Base-by-base conservation (phyloP, 2,888 invertebrate genomes). In the Sinopyrophorus schimmeli region DNA sequence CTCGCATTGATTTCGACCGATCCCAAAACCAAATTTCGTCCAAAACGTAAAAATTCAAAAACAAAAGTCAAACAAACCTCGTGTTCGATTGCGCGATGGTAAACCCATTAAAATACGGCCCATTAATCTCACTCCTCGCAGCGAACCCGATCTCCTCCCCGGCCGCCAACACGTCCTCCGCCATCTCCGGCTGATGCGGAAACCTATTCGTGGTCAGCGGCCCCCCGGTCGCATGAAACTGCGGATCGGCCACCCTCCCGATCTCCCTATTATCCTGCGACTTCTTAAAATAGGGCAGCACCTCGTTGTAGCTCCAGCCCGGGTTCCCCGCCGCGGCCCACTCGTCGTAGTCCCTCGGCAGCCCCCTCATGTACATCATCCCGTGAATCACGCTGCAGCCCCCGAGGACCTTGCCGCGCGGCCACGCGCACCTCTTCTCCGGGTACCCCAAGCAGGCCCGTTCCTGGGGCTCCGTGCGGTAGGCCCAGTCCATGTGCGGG, bases 341-440 rank as follows among this genome's bases (percentile, higher is more conserved):
- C 4, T 80, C 77, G 64, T 89, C 83, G 71, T 85, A 90, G 72
- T 90, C 90, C 1, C 76, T 78, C 0, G 84, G 78, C 58, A 85
- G 83, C 0, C 90, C 90, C 12, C 90, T 77, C 70, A 86, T 83
- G 69, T 90, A 90, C 82, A 87, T 88, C 90, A 91, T 91, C 1
- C 89, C 89, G 65, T 91, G 88, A 40, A 86, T 80, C 0, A 83
- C 84, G 30, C 82, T 80, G 57, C 80, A 80, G 0, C 89, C 90
- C 3, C 89, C 90, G 62, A 78, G 67, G 3, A 74, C 83, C 67
- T 86, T 88, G 1, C 83, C 89, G 41, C 87, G 76, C 0, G 84
- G 81, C 87, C 87, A 87, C 9, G 71, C 74, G 62, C 85, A 85
- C 1, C 74, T 70, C 3, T n/a, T 79, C 77, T 76, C 79, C 0